Conservation (phyloP, 2,113 vertebrate genomes). For the Embiotoca jacksoni region DNA sequence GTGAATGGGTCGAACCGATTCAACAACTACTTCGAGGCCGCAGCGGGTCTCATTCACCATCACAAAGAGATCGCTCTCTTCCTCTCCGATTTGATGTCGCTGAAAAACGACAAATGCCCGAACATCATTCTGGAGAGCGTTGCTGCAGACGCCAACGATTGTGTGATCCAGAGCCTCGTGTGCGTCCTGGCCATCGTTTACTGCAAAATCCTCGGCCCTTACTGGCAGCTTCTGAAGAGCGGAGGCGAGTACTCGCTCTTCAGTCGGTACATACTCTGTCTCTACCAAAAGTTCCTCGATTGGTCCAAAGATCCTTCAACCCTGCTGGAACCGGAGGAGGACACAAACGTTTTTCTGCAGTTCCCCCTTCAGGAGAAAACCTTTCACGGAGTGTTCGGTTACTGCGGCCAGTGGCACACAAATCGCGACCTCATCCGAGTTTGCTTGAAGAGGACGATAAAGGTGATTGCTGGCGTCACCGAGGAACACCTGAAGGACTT, state of each 20-base stretch:
- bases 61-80: constrained; percentile 79
- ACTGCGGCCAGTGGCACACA: constrained; percentile 77
- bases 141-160: constrained; percentile 75
- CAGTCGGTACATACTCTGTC: constrained; percentile 72
- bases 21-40: constrained; percentile 81
- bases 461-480: constrained; percentile 74
- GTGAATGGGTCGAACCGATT: constrained; percentile 68
- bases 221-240: constrained; percentile 85
- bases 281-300: constrained; percentile 82
- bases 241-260: constrained; percentile 77
- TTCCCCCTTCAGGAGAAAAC: constrained; percentile 78
- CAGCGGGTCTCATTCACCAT: constrained; percentile 83
- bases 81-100: constrained; percentile 79
- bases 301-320: constrained; percentile 79
- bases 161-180: constrained; percentile 79
- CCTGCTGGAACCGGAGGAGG: constrained; percentile 77
- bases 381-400: constrained; percentile 78
- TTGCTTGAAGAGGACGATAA: constrained; percentile 78
- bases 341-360: constrained; percentile 79
- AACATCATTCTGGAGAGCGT: constrained; percentile 83
- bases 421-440: constrained; percentile 77
- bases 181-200: constrained; percentile 83
- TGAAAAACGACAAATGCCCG: constrained; percentile 58
- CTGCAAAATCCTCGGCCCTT: constrained; percentile 85
- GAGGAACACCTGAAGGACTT: constrained; percentile 82